Evolutionary conservation across 2,113 vertebrate species (phyloP).

Genomic region (Galbula dea): DNA sequence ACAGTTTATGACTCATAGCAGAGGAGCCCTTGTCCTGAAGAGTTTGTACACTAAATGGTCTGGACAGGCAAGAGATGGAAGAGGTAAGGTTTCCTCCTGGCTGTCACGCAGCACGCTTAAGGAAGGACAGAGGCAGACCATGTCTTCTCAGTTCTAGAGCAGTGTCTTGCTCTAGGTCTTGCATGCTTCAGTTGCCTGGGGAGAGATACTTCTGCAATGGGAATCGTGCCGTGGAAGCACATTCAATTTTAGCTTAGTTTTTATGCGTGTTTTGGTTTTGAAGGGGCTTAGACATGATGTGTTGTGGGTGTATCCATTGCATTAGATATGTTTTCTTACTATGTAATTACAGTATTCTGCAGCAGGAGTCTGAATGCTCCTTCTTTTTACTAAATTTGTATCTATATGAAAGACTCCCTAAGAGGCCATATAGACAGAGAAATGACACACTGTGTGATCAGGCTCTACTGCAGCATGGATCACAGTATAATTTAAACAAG

Average conservation of each 20-base stretch:
- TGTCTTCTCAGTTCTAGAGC: background rate
- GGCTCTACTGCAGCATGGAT: background rate
- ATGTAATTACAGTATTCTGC: background rate
- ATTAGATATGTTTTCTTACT: background rate
- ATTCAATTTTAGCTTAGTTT: background rate
- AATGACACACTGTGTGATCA: background rate
- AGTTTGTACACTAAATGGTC: background rate
- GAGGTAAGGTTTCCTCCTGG: background rate
- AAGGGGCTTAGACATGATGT: background rate
- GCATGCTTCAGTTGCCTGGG: background rate
- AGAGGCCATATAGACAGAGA: background rate
- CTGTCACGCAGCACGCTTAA: background rate
- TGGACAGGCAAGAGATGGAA: background rate
- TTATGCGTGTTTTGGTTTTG: background rate
- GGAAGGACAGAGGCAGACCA: background rate
- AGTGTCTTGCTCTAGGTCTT: background rate
- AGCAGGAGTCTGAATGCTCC: background rate
- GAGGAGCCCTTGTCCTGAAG: slow-evolving; percentile 34
- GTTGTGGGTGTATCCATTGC: background rate
- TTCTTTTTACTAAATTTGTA: background rate
- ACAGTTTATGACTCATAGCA: slow-evolving; percentile 63
- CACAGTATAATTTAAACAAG: background rate
- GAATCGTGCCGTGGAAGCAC: background rate
- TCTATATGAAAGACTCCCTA: background rate
- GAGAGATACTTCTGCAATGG: background rate